Base-by-base conservation (phyloP, 2,797 vertebrate genomes). In the Cirrhinus molitorella region DNA sequence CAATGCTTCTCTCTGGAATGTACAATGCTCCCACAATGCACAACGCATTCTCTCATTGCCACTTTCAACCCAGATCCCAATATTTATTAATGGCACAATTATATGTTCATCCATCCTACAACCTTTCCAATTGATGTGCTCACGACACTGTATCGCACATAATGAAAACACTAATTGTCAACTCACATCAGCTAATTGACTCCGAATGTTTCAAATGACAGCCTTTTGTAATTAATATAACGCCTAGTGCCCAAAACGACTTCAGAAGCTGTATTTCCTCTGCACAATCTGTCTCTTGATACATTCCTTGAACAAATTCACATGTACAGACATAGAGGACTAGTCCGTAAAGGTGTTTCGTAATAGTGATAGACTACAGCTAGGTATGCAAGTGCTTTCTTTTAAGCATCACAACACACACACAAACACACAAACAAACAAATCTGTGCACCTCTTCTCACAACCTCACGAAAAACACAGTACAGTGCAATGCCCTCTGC, bases 1-100 rank as follows among this genome's bases (percentile, higher is more conserved):
- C 92, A 92, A 91, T 89, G 93, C 92, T 93, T 90, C 90, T 94
- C 92, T 94, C 93, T 94, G 94, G 95, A 96, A 95, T 95, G 94
- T 96, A 95, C 89, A 43, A 43, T 43, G 92, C 94, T 93, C 91
- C 75, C 76, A 92, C 91, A 91, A 78, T 80, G 76, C 80, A 87
- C 86, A 84, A 74, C 40, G 68, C 88, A 90, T 92, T 93, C 91
- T 87, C 85, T 93, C 91, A 61, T 37, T 71, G 75, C 75, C 70
- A 84, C 57, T 74, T 43, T 77, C 81, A 34, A 84, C 47, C 79
- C 67, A 71, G 74, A 83, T 66, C 79, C 51, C 53, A 90, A 49
- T 59, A 82, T 79, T 82, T 83, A 81, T 93, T 88, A 91, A 93
- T 91, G 93, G 94, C 94, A 95, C 94, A 95, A 95, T 92, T 81